Conservation (phyloP, 2,797 vertebrate genomes). For the Schizopygopsis malacanthus region DNA sequence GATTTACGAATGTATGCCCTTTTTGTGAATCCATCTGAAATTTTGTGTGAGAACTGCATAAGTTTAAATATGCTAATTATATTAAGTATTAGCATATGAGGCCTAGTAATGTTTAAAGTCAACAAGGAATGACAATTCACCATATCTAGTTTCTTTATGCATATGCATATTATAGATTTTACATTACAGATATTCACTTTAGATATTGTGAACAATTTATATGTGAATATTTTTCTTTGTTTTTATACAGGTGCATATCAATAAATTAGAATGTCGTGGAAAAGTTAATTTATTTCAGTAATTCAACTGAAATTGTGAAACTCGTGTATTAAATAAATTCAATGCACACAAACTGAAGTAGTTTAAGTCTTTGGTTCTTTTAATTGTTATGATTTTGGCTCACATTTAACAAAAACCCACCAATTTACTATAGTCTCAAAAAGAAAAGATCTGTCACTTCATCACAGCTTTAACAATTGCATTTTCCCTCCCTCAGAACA, state of each 20-base stretch:
- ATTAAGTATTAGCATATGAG: neutral
- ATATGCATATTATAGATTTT: neutral
- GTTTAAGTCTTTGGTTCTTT: too few relatives aligned
- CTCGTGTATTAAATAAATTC: too few relatives aligned
- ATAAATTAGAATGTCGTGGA: too few relatives aligned
- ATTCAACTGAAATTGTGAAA: too few relatives aligned
- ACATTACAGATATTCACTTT: neutral
- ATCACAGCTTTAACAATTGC: neutral
- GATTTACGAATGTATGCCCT: neutral
- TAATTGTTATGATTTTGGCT: too few relatives aligned
- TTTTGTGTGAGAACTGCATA: neutral
- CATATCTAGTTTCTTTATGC: neutral
- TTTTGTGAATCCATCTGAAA: neutral
- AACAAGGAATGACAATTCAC: neutral
- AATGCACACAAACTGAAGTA: too few relatives aligned
- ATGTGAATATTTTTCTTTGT: too few relatives aligned
- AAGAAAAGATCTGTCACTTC: neutral
- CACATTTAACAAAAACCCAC: too few relatives aligned
- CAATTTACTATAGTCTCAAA: neutral
- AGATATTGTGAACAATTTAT: neutral
- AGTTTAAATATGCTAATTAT: neutral
- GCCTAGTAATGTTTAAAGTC: neutral
- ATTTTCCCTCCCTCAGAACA: constrained; percentile 2
- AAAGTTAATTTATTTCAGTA: too few relatives aligned
- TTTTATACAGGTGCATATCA: too few relatives aligned